Evolutionary conservation across 1,140 invertebrate species (phyloP).

Genomic region (Lepidurus arcticus): DNA sequence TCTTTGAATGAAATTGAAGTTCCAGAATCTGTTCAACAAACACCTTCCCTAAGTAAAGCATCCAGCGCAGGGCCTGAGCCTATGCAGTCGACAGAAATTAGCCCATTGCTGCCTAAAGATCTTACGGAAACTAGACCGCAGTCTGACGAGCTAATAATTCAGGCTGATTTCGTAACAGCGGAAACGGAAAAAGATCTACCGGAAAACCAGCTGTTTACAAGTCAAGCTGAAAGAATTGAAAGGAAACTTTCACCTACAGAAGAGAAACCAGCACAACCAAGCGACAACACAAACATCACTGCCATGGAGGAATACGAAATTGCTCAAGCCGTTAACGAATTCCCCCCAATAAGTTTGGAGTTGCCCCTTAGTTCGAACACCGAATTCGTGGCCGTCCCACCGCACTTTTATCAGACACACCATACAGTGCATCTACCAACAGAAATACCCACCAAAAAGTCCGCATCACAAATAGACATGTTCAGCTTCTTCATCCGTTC

Average conservation of each 20-base stretch:
- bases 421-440: neutral
- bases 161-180: neutral
- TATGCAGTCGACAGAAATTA: too few relatives aligned
- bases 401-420: neutral
- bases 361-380: neutral
- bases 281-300: neutral
- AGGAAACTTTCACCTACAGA: neutral
- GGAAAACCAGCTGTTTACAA: neutral
- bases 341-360: neutral
- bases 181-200: neutral
- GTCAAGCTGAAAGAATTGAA: neutral
- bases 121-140: too few relatives aligned
- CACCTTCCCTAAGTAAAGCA: too few relatives aligned
- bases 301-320: neutral
- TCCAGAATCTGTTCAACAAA: too few relatives aligned
- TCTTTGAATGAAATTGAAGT: too few relatives aligned
- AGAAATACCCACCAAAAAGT: neutral
- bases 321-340: neutral
- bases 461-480: conserved; percentile 41
- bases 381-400: neutral
- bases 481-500: conserved; percentile 43
- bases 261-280: neutral
- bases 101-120: too few relatives aligned
- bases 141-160: neutral
- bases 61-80: too few relatives aligned